Conservation (phyloP, 2,888 invertebrate genomes). For the Chydorus sphaericus region DNA sequence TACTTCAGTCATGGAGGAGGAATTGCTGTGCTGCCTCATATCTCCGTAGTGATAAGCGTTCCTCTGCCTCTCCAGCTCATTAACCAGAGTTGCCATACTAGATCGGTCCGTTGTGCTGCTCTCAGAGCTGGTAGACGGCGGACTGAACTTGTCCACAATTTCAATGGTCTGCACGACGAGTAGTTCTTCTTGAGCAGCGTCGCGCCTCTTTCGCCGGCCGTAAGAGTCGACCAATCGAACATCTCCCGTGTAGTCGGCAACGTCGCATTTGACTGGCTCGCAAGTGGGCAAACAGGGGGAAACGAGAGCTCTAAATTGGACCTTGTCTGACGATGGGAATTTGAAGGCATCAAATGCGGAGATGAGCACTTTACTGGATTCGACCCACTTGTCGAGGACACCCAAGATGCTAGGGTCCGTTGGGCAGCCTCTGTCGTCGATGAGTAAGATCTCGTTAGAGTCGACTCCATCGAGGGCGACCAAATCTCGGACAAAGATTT, state of each 20-base stretch:
- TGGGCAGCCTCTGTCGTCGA: conserved; percentile 81
- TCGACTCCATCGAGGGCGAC: conserved; percentile 90
- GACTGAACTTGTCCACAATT: conserved; percentile 74
- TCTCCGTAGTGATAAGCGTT: conserved; percentile 9
- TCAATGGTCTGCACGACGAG: conserved; percentile 79
- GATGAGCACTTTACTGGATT: conserved; percentile 49
- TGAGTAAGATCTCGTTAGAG: conserved; percentile 78
- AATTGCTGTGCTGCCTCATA: conserved; percentile 10
- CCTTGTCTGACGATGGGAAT: conserved; percentile 86
- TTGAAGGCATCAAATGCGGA: conserved; percentile 93
- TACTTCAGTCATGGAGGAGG: conserved; percentile 12
- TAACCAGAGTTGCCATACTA: conserved; percentile 6
- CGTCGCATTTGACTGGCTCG: conserved; percentile 79
- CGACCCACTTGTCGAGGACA: conserved; percentile 65
- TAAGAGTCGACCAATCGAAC: conserved; percentile 66
- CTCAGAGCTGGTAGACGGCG: conserved; percentile 14
- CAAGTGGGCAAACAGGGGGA: conserved; percentile 88
- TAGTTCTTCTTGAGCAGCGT: conserved; percentile 46
- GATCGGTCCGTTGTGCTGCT: no score
- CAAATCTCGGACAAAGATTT: conserved; percentile 85
- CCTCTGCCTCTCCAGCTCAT: conserved; percentile 11
- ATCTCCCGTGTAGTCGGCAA: conserved; percentile 67
- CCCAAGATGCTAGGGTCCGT: conserved; percentile 91
- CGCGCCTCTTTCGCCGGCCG: conserved; percentile 38
- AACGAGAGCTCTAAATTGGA: conserved; percentile 87